Conservation (phyloP, 53 echinoderm and acorn worm genomes). For the Arbacia lixula region DNA sequence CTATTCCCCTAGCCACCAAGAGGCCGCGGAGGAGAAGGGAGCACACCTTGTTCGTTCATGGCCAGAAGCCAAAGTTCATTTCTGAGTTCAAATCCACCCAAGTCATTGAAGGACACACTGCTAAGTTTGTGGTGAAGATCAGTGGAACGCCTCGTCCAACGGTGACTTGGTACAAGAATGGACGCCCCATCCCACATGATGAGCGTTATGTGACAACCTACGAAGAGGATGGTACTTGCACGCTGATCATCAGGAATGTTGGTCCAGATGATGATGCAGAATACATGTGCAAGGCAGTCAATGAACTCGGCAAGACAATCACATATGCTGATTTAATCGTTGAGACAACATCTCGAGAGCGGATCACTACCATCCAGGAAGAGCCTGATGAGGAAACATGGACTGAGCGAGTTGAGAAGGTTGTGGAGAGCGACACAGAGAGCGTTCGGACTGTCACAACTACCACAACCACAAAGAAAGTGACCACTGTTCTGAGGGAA, state of each 20-base stretch:
- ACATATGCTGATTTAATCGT: conserved; percentile 92
- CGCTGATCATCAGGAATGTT: conserved; percentile 82
- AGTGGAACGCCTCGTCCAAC: conserved; percentile 79
- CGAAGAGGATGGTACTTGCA: conserved; percentile 85
- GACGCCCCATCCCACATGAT: conserved; percentile 78
- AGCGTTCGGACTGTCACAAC: conserved; percentile 83
- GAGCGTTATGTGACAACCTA: conserved; percentile 69
- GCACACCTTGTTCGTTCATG: conserved; percentile 70
- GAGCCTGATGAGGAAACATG: conserved; percentile 91
- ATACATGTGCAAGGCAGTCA: conserved; percentile 99
- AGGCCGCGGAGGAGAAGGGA: conserved; percentile 68
- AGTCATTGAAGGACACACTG: conserved; percentile 81
- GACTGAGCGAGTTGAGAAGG: conserved; percentile 81
- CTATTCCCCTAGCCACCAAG: conserved; percentile 70
- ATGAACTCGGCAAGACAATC: conserved; percentile 93
- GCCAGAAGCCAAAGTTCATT: conserved; percentile 80
- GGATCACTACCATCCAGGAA: conserved; percentile 74
- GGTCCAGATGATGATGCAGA: conserved; percentile 93
- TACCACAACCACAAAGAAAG: conserved; percentile 78
- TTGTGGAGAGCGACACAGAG: conserved; percentile 78
- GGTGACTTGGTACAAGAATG: conserved; percentile 97
- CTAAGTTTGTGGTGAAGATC: conserved; percentile 78
- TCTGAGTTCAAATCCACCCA: conserved; percentile 75
- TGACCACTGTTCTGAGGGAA: conserved; percentile 42
- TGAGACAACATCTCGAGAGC: conserved; percentile 52